Evolutionary conservation across 2,888 invertebrate species (phyloP), one percentile per base, ranked within the genome.

Genomic region (Thalpophila matura): DNA sequence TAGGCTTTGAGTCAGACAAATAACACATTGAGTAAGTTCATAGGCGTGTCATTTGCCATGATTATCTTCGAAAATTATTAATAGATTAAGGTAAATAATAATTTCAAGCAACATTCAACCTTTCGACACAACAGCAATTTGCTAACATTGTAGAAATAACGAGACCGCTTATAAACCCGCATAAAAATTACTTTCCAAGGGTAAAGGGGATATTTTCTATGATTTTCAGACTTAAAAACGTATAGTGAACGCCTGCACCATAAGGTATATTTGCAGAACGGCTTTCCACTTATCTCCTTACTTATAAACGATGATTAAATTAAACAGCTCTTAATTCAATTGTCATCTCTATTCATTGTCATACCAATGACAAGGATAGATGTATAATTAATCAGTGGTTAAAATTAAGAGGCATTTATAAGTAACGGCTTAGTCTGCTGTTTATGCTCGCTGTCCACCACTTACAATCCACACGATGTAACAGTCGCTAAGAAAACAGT

Each of bases 131-230:
- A 57, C 50, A 64, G 24, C 33, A 58, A 37, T 51, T 58, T 47
- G 7, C 29, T 26, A 43, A 58, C 18, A 31, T 22, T 43, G 6
- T 29, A 38, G 24, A 49, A 10, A 29, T 54, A 27, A 62, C 47
- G 56, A 74, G 70, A 77, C 74, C 24, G 18, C 27, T 55, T 63
- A 77, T 67, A 77, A 77, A 71, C 78, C 78, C 77, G 54, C 58
- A 77, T 73, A 66, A 65, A 51, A 58, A 49, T 29, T 45, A 65
- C 55, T 57, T 49, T 70, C 59, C 6, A 33, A 53, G 47, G 58
- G 57, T 18, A 6, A 54, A 59, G 47, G 50, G 73, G 54, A 43
- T 37, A 18, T 20, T 12, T 22, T 42, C 6, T 9, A 14, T 22
- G n/a, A 45, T 16, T n/a, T 27, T 51, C 40, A 18, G 29, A 26